Evolutionary conservation across 2,113 vertebrate species (phyloP), one percentile per base, ranked within the genome.

Genomic region (Orthonyx spaldingii): DNA sequence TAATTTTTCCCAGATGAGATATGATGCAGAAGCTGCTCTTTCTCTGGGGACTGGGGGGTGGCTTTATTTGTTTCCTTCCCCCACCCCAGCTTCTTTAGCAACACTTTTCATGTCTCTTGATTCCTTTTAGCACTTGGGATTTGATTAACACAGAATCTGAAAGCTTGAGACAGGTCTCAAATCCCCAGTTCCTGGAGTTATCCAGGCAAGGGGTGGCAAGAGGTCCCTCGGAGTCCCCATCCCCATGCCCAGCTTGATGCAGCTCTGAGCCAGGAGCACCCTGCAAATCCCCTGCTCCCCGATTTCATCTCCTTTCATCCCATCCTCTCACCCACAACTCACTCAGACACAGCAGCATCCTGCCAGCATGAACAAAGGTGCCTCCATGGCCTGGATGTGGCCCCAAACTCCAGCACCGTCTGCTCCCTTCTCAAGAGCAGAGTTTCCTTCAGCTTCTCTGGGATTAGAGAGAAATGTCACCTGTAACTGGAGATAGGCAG

Each of bases 381-480:
- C 77, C 82, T 74, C 35, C 6, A 0, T 15, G 52, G 75, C 63
- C 84, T 60, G 74, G 64, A 47, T 3, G 3, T 52, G 94, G 83
- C 79, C 87, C 76, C 84, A 75, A 24, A 26, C 82, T 71, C 87
- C 7, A 2, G 77, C 70, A 91, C 91, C 56, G 92, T 66, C 70
- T 92, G 81, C 90, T 79, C 44, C 69, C 42, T 87, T 95, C 89
- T 46, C 33, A 70, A 91, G 86, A 86, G 71, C 9, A 1, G 26
- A 52, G 19, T 23, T 78, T 39, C 64, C 72, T 46, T 53, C 85
- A 93, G 35, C 56, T 12, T 76, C 72, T 26, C 72, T 6, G 63
- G 87, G 96, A 95, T 94, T 91, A 92, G 84, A 47, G 50, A 49
- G 61, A 96, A 96, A 96, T 90, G 96, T 96, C 96, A 96, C 84